Conservation (phyloP, 1,140 invertebrate species). For the Wasmannia auropunctata region DNA sequence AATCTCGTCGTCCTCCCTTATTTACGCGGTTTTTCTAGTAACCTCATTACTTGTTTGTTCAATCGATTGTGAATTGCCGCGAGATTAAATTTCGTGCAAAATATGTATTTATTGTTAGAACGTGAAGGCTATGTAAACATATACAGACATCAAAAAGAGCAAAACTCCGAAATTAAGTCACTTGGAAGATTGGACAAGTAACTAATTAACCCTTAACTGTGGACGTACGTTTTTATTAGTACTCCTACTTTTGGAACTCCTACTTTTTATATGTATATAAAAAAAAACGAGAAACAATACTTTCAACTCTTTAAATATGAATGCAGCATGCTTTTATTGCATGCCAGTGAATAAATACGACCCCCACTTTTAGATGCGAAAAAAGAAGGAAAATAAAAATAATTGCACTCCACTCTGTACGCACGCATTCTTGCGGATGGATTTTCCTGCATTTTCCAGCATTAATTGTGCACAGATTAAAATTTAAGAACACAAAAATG, state of each 20-base stretch:
- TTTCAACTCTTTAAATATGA: too few relatives aligned
- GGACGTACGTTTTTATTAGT: not conserved
- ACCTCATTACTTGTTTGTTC: not conserved
- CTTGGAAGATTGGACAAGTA: not conserved
- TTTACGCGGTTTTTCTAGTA: not conserved
- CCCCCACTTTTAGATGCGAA: not conserved
- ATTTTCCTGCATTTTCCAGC: too few relatives aligned
- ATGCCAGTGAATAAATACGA: not conserved
- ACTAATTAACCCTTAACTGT: not conserved
- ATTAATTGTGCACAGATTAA: too few relatives aligned
- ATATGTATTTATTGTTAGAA: not conserved
- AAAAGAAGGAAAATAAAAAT: not conserved
- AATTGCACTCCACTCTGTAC: not conserved
- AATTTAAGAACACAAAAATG: not conserved
- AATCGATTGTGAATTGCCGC: not conserved
- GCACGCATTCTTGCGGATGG: too few relatives aligned
- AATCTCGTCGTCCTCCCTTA: not conserved
- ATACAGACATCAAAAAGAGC: not conserved
- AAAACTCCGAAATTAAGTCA: not conserved
- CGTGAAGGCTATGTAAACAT: not conserved
- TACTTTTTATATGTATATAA: too few relatives aligned
- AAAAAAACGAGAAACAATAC: too few relatives aligned
- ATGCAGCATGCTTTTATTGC: not conserved
- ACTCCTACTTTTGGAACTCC: too few relatives aligned
- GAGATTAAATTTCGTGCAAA: not conserved